Conservation (phyloP, 2,888 invertebrate species). For the Nephrotoma guestfalica region DNA sequence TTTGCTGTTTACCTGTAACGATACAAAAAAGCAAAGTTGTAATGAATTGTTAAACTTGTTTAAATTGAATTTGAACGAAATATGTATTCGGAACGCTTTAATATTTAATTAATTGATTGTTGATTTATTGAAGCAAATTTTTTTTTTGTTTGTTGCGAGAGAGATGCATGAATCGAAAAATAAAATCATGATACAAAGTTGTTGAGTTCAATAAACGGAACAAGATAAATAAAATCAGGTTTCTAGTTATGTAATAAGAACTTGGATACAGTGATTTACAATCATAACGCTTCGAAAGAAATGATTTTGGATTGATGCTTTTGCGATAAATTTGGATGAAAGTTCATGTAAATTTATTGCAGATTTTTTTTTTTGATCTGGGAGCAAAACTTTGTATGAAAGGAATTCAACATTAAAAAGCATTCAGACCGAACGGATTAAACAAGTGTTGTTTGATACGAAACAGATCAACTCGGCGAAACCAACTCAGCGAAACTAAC, state of each 20-base stretch:
- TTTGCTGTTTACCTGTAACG: not conserved
- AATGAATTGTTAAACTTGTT: not conserved
- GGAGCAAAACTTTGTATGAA: too few species aligned
- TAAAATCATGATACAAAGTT: not conserved
- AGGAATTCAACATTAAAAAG: too few species aligned
- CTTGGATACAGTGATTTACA: too few species aligned
- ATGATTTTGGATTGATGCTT: too few species aligned
- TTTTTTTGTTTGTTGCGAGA: not conserved
- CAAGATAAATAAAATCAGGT: not conserved
- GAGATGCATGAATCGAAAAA: not conserved
- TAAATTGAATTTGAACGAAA: not conserved
- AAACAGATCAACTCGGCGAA: too few species aligned
- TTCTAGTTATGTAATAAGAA: not conserved
- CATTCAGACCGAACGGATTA: too few species aligned
- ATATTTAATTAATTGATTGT: not conserved
- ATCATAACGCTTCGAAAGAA: too few species aligned
- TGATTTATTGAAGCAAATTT: not conserved
- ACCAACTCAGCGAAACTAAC: too few species aligned
- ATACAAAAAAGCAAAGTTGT: not conserved
- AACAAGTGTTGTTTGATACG: too few species aligned
- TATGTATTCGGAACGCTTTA: not conserved
- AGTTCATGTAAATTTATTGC: too few species aligned
- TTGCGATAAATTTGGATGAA: too few species aligned
- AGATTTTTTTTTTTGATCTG: too few species aligned
- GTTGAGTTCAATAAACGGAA: not conserved